phyloP scores from a whole-genome alignment of 2,797 vertebrate species.

The Crenuchus spilurus region DNA sequence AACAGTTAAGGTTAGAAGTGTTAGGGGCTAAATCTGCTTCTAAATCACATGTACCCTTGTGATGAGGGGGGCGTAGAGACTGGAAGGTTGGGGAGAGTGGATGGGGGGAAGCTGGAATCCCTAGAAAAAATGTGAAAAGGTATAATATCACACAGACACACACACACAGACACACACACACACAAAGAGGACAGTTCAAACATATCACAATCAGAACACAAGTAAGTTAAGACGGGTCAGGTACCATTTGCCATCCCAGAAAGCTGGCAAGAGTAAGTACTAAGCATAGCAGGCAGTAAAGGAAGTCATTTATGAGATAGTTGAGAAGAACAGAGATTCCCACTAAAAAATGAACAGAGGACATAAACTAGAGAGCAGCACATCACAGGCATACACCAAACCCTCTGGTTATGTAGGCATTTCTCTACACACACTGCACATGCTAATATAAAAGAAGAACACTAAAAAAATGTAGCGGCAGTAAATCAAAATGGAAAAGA shows the following conservation, averaged over 20 bases:
- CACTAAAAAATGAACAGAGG: conserved; percentile 49
- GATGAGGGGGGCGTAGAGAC: conserved; percentile 73
- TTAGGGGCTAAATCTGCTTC: conserved; percentile 53
- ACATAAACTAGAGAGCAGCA: neutral
- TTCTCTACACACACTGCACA: neutral
- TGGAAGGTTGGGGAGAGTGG: conserved; percentile 76
- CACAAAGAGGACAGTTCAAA: conserved; percentile 37
- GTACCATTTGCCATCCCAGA: conserved; percentile 5
- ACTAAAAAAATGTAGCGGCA: neutral
- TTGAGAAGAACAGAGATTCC: conserved; percentile 49
- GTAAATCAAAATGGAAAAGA: neutral
- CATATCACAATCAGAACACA: conserved; percentile 17
- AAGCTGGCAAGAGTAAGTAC: neutral
- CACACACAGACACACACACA: conserved; percentile 47
- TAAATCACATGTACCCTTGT: conserved; percentile 80
- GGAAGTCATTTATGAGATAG: conserved; percentile 37
- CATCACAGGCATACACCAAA: neutral
- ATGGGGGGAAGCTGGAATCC: conserved; percentile 74
- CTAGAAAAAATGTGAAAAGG: conserved; percentile 80
- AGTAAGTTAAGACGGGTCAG: conserved; percentile 3
- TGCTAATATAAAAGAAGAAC: neutral
- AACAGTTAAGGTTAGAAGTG: conserved; percentile 36
- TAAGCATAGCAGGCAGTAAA: conserved; percentile 49
- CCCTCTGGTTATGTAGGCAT: no score
- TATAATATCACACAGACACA: conserved; percentile 62